Percentiles rank a stretch among this genome's conserved stretches.
Conservation (phyloP, 2,113 vertebrate genomes). For the Phylloscopus trochiloides region DNA sequence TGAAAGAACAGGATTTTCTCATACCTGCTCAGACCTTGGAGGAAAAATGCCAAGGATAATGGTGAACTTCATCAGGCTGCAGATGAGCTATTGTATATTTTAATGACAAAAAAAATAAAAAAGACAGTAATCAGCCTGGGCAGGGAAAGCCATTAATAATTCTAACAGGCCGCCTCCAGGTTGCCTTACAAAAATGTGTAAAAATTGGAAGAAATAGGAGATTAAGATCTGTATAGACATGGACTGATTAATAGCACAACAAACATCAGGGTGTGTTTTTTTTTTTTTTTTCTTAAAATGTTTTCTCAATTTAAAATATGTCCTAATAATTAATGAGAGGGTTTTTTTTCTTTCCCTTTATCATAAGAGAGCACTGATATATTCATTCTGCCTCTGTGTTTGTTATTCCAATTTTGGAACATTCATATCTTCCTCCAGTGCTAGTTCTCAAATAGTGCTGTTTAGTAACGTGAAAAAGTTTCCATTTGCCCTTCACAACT, state of each 20-base stretch:
- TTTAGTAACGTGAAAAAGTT: background rate
- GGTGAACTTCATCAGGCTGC: background rate
- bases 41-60: background rate
- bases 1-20: background rate
- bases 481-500: slow-evolving; percentile 47
- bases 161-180: background rate
- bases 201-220: background rate
- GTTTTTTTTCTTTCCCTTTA: background rate
- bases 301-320: background rate
- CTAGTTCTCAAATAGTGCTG: background rate
- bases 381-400: background rate
- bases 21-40: background rate
- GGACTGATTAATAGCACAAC: background rate
- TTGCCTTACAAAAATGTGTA: background rate
- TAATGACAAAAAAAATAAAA: background rate
- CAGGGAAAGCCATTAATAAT: background rate
- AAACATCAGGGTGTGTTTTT: background rate
- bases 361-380: background rate
- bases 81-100: background rate
- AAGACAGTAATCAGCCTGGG: background rate
- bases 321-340: background rate
- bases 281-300: background rate
- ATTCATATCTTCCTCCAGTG: background rate
- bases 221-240: background rate
- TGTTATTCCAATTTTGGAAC: slow-evolving; percentile 21